Evolutionary conservation across 2,888 invertebrate species (phyloP), one percentile per base, ranked within the genome.

Genomic region (Melinaea marsaeus): DNA sequence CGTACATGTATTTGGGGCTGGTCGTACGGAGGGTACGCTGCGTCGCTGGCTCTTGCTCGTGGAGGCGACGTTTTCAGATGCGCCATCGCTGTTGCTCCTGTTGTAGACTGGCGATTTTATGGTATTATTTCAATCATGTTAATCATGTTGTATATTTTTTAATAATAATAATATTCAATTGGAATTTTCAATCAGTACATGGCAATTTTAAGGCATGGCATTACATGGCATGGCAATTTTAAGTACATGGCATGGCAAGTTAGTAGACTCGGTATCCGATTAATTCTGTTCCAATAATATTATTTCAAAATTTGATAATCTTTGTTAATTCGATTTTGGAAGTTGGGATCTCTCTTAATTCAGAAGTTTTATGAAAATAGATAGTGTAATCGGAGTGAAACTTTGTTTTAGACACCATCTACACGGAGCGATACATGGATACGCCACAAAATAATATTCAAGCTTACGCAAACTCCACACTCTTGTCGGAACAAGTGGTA

Each of bases 351-450:
- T 9, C 9, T 2, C 7, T 42, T 42, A 42, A 42, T 1, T 42
- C 42, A 42, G 1, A 9, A 42, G 1, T 9, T 42, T 42, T 3
- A 1, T 42, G 3, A 6, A 42, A 32, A 2, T 58, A 7, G 2
- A n/a, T 2, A 22, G 0, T 22, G 1, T 57, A 35, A 37, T 7
- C 32, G 7, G 1, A 42, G 7, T 9, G 13, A 4, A 35, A n/a
- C 4, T 32, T 69, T 71, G 51, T 63, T 79, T 9, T 82, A 99
- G 98, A 99, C 90, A 97, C 99, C 0, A 97, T 98, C 71, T 99
- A 99, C 83, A 98, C 99, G 1, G 99, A 99, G 84, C 92, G 99
- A 32, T 99, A 97, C 81, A 98, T 99, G 99, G 96, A 97, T 47
- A 85, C 96, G 46, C 97, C 98, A 0, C 80, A 89, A n/a, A 94